A percentile compares a stretch with the other conserved stretches of the same genome.
Conservation (phyloP, 2,888 invertebrate species). For the Agrochola lota region DNA sequence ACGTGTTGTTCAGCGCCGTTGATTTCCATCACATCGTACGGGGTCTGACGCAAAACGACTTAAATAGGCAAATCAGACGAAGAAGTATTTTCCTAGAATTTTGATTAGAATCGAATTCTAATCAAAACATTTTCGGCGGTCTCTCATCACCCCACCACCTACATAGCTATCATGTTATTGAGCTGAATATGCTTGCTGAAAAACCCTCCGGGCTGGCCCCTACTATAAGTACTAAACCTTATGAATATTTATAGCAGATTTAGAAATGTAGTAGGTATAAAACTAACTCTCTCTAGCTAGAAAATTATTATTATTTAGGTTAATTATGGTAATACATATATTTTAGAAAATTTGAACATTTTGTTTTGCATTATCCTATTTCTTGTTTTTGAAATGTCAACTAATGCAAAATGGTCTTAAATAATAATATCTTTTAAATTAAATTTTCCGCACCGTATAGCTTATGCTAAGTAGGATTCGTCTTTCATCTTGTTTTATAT, state of each 20-base stretch:
- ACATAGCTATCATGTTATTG: background rate
- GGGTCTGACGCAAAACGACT: background rate
- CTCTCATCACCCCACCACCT: background rate
- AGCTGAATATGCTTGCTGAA: background rate
- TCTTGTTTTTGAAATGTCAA: slow-evolving; percentile 70
- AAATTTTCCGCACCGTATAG: slow-evolving; percentile 73
- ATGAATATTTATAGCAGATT: slow-evolving; percentile 26
- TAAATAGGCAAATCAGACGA: background rate
- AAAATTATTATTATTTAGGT: background rate
- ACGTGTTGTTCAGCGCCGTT: background rate
- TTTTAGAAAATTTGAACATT: slow-evolving; percentile 22
- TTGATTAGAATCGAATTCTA: background rate
- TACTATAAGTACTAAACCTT: background rate
- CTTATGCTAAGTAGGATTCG: slow-evolving; percentile 82
- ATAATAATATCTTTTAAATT: slow-evolving; percentile 65
- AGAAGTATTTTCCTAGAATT: background rate
- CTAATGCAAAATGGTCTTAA: slow-evolving; percentile 72
- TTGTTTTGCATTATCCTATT: slow-evolving; percentile 51
- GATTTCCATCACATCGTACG: background rate
- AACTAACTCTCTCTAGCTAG: background rate
- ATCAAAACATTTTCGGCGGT: background rate
- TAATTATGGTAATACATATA: background rate
- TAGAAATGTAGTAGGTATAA: slow-evolving; percentile 5
- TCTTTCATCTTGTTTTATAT: slow-evolving; percentile 82
- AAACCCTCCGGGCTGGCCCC: too few relatives aligned